Evolutionary conservation across 2,888 invertebrate species (phyloP), one percentile per base, ranked within the genome.

Genomic region (Melangyna quadrimaculata): DNA sequence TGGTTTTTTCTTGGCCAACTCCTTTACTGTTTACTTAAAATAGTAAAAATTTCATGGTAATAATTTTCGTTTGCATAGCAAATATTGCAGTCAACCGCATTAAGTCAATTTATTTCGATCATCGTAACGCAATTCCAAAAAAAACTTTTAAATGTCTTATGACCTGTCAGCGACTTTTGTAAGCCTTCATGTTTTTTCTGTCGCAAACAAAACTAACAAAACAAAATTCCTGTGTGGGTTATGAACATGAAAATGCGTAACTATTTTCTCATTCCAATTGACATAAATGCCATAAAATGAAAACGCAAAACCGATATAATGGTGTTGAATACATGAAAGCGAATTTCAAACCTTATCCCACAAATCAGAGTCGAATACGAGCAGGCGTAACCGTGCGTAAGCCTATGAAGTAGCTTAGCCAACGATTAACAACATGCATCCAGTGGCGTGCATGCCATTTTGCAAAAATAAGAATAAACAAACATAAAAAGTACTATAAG

Each of bases 361-460:
- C 84, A 84, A 84, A 84, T 84, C 75, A 80, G 71, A 80, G 53
- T 72, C 37, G 27, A 51, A 67, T 48, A 19, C 53, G 51, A 74
- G 73, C 83, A 83, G 78, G 59, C 59, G 59, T 59, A 59, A 37
- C 37, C 59, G 63, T 2, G 75, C 71, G 65, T 71, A 67, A 65
- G 48, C 53, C 24, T 32, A 55, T 75, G 67, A 53, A 84, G 79
- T 75, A 84, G 84, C 79, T 63, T 29, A 71, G 17, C 57, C 55
- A 55, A 45, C 80, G 84, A 84, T 80, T 84, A 84, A 75, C 19
- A 72, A 80, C 84, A 84, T 71, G 71, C 75, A 74, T 79, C 67
- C 45, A 71, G 24, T 84, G 79, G 55, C 79, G 69, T 70, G 70
- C 71, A 74, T 78, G 74, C 73, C 48, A 78, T 70, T 53, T 12